Evolutionary conservation across 2,113 vertebrate genomes (phyloP).

Genomic region (Aplodontia rufa): DNA sequence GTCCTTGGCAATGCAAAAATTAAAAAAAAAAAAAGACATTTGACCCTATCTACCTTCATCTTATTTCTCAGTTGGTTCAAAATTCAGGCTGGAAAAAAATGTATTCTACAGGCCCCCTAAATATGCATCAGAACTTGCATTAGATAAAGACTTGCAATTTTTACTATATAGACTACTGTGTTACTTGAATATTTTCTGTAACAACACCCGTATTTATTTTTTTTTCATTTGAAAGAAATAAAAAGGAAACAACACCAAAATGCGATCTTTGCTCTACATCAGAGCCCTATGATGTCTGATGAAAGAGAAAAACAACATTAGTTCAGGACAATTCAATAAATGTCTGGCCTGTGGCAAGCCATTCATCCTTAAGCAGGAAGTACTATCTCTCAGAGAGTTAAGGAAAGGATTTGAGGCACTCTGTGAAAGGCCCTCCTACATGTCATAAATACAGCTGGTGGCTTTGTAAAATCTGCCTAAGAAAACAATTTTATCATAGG

Average conservation of each 20-base stretch:
- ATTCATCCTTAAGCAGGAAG: neutral
- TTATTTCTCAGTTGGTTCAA: constrained; percentile 17
- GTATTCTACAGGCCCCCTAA: neutral
- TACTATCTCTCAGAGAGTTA: neutral
- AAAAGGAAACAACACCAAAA: constrained; percentile 28
- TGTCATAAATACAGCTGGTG: neutral
- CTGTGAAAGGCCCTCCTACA: neutral
- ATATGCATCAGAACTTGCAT: neutral
- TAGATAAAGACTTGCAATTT: neutral
- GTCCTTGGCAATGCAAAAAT: neutral
- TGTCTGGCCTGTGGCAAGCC: constrained; percentile 1
- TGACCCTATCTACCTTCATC: neutral
- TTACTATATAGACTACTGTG: neutral
- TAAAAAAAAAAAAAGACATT: neutral
- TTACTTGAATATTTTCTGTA: neutral
- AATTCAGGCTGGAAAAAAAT: constrained; percentile 10
- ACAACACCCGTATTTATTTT: neutral
- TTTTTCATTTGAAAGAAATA: neutral
- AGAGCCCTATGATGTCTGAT: neutral
- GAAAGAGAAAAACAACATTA: constrained; percentile 21
- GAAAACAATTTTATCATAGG: neutral
- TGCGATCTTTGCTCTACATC: neutral
- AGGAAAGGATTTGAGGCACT: neutral
- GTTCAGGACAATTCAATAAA: constrained; percentile 18
- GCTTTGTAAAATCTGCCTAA: neutral